A percentile compares a stretch with the other conserved stretches of the same genome.
phyloP scores from a whole-genome alignment of 2,797 vertebrate species.

The Danio choprae region DNA sequence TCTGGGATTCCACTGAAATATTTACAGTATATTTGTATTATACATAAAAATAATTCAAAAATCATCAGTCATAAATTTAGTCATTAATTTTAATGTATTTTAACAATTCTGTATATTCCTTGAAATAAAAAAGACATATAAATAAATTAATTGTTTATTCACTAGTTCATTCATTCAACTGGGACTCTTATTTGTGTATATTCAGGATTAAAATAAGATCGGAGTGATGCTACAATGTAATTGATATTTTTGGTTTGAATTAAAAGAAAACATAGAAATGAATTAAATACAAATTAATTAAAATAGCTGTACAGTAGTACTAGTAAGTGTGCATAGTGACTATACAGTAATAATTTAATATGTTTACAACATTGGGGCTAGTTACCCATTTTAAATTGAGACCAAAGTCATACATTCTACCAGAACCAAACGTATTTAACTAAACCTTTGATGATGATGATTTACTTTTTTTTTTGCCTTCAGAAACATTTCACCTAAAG shows the following conservation, averaged over 20 bases:
- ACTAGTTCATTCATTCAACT: too few relatives aligned
- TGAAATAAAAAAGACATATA: too few relatives aligned
- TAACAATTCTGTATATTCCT: too few relatives aligned
- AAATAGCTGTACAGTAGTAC: background rate
- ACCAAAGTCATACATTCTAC: background rate
- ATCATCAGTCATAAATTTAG: too few relatives aligned
- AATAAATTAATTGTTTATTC: too few relatives aligned
- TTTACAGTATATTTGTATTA: background rate
- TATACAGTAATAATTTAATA: background rate
- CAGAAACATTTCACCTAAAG: too few relatives aligned
- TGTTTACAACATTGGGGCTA: conserved; percentile 28
- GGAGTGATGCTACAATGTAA: background rate
- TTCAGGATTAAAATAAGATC: background rate
- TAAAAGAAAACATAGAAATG: background rate
- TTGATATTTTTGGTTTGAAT: background rate
- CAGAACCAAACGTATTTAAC: conserved; percentile 42
- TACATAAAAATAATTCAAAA: background rate
- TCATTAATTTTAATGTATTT: too few relatives aligned
- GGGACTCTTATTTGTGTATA: too few relatives aligned
- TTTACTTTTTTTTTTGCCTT: too few relatives aligned
- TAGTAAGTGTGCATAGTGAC: background rate
- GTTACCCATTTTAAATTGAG: conserved; percentile 14
- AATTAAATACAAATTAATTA: background rate
- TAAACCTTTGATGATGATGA: conserved; percentile 42
- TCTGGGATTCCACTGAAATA: conserved; percentile 9